A percentile compares a stretch with the other conserved stretches of the same genome.
These are phyloP conservation scores for Lutraria lutraria DNA, from an alignment of 2,888 invertebrate genomes.

Conservation along the genomic window DNA sequence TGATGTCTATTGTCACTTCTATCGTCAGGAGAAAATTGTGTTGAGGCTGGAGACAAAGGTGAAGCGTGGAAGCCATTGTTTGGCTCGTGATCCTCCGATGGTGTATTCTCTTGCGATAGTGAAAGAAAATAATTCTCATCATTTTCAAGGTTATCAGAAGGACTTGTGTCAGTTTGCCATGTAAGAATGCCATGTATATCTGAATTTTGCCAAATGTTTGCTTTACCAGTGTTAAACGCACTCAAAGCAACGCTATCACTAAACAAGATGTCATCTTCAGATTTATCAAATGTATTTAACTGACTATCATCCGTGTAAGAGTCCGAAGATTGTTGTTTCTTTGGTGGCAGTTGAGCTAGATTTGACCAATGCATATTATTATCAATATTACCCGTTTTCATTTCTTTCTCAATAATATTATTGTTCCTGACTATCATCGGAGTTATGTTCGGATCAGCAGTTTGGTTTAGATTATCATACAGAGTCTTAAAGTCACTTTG, in stretches of 20 bases:
- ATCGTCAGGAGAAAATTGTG: constrained; percentile 35
- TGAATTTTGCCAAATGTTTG: constrained; percentile 76
- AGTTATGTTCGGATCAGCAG: constrained; percentile 53
- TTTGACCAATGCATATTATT: constrained; percentile 58
- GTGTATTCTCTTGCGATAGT: constrained; percentile 75
- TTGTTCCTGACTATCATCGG: constrained; percentile 42
- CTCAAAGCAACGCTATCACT: constrained; percentile 78
- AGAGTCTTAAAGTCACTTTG: constrained; percentile 24
- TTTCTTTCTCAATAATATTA: constrained; percentile 49
- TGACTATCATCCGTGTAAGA: constrained; percentile 72
- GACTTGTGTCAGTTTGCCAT: constrained; percentile 81
- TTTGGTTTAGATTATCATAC: constrained; percentile 60
- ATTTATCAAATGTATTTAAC: constrained; percentile 73
- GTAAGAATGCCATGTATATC: constrained; percentile 68
- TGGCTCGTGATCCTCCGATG: constrained; percentile 71
- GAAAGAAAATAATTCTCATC: constrained; percentile 76
- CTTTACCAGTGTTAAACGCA: constrained; percentile 70
- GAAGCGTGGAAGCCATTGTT: constrained; percentile 42
- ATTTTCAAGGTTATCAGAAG: constrained; percentile 80
- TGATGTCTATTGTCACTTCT: constrained; percentile 19
- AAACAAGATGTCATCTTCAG: constrained; percentile 78
- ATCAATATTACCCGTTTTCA: constrained; percentile 65
- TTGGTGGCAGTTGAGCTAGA: constrained; percentile 52
- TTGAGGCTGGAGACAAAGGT: constrained; percentile 31
- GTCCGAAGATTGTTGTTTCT: constrained; percentile 65